Evolutionary conservation across 2,113 vertebrate species (phyloP), one percentile per base, ranked within the genome.

Genomic region (pig (Sus scrofa)): DNA sequence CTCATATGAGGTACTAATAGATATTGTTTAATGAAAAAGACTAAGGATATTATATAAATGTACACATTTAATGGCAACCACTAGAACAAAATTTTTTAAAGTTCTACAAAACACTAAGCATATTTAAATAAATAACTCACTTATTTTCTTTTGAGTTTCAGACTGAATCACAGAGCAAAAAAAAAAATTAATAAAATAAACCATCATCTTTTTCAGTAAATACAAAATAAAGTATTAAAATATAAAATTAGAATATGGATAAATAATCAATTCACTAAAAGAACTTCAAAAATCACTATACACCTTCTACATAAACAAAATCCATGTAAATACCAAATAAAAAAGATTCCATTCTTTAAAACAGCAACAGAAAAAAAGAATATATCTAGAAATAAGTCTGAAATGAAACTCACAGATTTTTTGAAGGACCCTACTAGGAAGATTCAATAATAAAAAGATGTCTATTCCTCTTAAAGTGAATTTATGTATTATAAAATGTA

Each of bases 41-140:
- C 20, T 89, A 74, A 89, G 1, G 13, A 79, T 60, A 68, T 52
- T 32, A 68, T 52, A 50, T 75, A 87, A 92, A 62, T 54, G 11
- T 37, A 89, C 86, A 58, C 37, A 4, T 24, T 92, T 91, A 44
- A 77, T 84, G 54, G 37, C 34, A 84, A 83, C 10, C 11, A 54
- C n/a, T 65, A 34, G 87, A 91, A 27, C 27, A 88, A 91, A 7
- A 44, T 63, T 32, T 67, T 71, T 73, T 79, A 20, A 79, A 81
- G 16, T 74, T 37, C 37, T 67, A 5, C 19, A 82, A 83, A 88
- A 95, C 52, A 37, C 58, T 83, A 82, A 75, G 88, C 14, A 52
- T 92, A 77, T 86, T 58, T 77, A 90, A 84, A 90, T 91, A 70
- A 60, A 91, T 85, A 78, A 62, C 32, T 86, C 62, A 77, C 19